Percentiles rank a stretch among this genome's conserved stretches.
Conservation (phyloP, 2,797 vertebrate species). For the Acipenser oxyrinchus region DNA sequence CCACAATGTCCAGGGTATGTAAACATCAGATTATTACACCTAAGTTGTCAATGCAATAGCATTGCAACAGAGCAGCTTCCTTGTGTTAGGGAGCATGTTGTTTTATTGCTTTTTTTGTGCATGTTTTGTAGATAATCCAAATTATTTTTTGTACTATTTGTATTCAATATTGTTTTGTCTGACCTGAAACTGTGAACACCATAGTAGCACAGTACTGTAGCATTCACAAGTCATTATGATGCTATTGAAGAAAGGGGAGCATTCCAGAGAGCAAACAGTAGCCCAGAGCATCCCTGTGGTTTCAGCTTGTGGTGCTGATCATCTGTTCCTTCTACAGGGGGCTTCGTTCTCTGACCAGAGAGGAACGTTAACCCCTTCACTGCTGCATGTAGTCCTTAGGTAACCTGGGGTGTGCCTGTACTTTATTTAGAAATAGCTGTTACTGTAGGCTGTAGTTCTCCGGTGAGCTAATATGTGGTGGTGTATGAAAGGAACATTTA, state of each 20-base stretch:
- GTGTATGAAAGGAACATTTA: background rate
- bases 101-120: background rate
- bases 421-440: conserved; percentile 14
- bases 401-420: conserved; percentile 1
- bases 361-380: conserved; percentile 45
- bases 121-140: background rate
- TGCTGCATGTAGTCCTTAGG: conserved; percentile 23
- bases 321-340: conserved; percentile 75
- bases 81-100: no score
- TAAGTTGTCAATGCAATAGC: conserved; percentile 64
- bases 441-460: conserved; percentile 11
- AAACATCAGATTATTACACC: conserved; percentile 67
- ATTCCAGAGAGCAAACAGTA: conserved; percentile 68
- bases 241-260: conserved; percentile 24
- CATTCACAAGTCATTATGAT: no score
- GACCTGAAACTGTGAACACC: no score
- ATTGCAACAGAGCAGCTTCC: conserved; percentile 25
- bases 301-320: conserved; percentile 72
- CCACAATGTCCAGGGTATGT: conserved; percentile 60
- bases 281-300: conserved; percentile 69
- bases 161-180: no score
- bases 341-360: conserved; percentile 32
- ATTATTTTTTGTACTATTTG: no score
- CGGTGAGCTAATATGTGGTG: background rate
- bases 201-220: no score